Evolutionary conservation across 2,797 vertebrate genomes (phyloP), one percentile per base, ranked within the genome.

Genomic region (Pterois miles): DNA sequence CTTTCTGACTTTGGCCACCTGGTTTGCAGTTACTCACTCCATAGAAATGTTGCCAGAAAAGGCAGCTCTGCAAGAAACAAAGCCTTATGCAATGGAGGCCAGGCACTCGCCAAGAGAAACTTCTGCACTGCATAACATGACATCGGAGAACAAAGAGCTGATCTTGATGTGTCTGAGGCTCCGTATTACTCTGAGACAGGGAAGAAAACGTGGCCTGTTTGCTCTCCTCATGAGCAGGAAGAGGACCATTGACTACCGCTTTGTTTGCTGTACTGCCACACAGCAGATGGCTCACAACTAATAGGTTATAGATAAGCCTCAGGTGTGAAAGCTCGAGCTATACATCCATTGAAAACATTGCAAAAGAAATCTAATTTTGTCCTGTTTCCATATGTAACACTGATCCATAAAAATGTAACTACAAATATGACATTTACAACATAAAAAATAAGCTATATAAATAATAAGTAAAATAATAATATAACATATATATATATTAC

Each of bases 101-200:
- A 20, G 31, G 33, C 67, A 22, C 57, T 68, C 63, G 92, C 93
- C 94, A 94, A 93, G 70, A 92, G 80, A 93, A 95, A 92, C 85
- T 34, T 91, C 86, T 80, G 86, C 89, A 87, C 79, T 76, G 81
- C 81, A 87, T 87, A 90, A 90, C 82, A 82, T 89, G 90, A 90
- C 84, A 83, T 53, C 33, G 31, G 83, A 92, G 89, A 91, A 93
- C 85, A 91, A 89, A 88, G 78, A 65, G 82, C 83, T 80, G 87
- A 85, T 84, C 84, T 88, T 63, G 65, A 86, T 88, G 85, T 76
- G 87, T 85, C 80, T 86, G 80, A 91, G 75, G 78, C 72, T 63
- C 76, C 4, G 14, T 69, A 12, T 81, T 81, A 72, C 65, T 83
- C 40, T 22, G 53, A 78, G 76, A 82, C 54, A 50, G 76, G 65